phyloP scores from a whole-genome alignment of 2,797 vertebrate genomes.

The Parauchenoglanis ngamensis region DNA sequence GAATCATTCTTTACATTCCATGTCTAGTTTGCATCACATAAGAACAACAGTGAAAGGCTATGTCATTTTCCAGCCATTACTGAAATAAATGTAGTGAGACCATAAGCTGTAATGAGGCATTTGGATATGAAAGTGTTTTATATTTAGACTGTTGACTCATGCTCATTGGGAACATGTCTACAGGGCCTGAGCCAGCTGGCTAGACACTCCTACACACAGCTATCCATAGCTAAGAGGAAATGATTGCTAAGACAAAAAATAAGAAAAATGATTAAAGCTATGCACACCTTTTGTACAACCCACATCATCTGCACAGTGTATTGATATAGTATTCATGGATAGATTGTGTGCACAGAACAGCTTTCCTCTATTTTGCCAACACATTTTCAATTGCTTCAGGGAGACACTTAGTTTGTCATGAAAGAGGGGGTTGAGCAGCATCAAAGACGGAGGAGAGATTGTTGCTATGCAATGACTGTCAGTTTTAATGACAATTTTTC shows the following conservation, averaged over 20 bases:
- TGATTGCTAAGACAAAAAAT: neutral
- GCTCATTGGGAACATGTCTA: slow-evolving; percentile 10
- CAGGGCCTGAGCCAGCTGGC: neutral
- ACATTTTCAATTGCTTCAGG: slow-evolving; percentile 18
- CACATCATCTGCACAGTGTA: neutral
- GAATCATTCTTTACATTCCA: neutral
- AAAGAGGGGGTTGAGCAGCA: slow-evolving; percentile 15
- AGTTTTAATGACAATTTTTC: slow-evolving; percentile 26
- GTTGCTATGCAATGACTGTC: slow-evolving; percentile 33
- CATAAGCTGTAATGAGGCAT: slow-evolving; percentile 12
- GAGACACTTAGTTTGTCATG: slow-evolving; percentile 17
- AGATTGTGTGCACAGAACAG: neutral
- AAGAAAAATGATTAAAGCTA: neutral
- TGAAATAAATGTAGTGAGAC: neutral
- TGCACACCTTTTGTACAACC: neutral
- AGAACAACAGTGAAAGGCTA: neutral
- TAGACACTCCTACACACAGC: slow-evolving; percentile 12
- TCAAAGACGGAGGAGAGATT: slow-evolving; percentile 1
- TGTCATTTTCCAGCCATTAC: neutral
- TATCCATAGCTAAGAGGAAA: neutral
- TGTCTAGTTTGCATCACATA: neutral
- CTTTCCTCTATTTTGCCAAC: neutral
- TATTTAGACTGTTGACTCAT: slow-evolving; percentile 10
- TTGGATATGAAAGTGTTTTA: slow-evolving; percentile 1
- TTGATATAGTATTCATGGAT: neutral